Percentiles rank a stretch among this genome's conserved stretches.
These are phyloP conservation scores for Periophthalmus modestus DNA, from an alignment of 2,113 vertebrate genomes.

Conservation along the genomic window DNA sequence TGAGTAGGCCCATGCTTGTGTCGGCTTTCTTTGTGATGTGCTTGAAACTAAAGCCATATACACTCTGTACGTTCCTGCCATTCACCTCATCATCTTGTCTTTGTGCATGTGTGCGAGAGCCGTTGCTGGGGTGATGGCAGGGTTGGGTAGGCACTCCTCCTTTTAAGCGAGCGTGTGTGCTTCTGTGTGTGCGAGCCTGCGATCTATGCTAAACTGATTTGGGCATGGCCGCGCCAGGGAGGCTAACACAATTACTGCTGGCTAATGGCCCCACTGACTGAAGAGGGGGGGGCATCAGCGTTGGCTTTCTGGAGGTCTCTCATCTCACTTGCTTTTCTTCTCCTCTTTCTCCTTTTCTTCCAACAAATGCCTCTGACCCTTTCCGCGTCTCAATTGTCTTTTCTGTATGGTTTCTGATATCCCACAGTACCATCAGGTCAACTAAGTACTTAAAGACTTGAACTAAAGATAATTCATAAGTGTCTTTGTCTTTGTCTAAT, in stretches of 20 bases:
- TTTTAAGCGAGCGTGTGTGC: constrained; percentile 60
- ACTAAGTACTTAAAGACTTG: constrained; percentile 24
- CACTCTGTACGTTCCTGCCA: constrained; percentile 53
- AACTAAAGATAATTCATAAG: constrained; percentile 38
- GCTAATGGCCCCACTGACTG: constrained; percentile 95
- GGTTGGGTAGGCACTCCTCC: constrained; percentile 71
- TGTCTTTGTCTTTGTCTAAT: constrained; percentile 29
- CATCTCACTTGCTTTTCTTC: constrained; percentile 66
- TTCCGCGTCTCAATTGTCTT: constrained; percentile 55
- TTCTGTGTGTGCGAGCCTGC: constrained; percentile 58
- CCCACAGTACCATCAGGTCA: constrained; percentile 36
- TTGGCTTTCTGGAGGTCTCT: constrained; percentile 79
- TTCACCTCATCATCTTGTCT: constrained; percentile 63
- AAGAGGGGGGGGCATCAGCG: constrained; percentile 79
- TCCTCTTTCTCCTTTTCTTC: constrained; percentile 37
- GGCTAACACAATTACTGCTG: constrained; percentile 94
- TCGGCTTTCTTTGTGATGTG: constrained; percentile 42
- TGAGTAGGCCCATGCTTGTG: constrained; percentile 48
- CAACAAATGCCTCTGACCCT: constrained; percentile 64
- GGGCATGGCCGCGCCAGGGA: constrained; percentile 88
- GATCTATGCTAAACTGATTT: constrained; percentile 99
- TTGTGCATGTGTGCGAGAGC: constrained; percentile 64
- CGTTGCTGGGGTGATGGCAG: constrained; percentile 78
- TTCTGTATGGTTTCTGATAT: constrained; percentile 60
- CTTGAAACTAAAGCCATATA: constrained; percentile 58